Conservation (phyloP, 2,888 invertebrate species). For the Antheraea assamensis region DNA sequence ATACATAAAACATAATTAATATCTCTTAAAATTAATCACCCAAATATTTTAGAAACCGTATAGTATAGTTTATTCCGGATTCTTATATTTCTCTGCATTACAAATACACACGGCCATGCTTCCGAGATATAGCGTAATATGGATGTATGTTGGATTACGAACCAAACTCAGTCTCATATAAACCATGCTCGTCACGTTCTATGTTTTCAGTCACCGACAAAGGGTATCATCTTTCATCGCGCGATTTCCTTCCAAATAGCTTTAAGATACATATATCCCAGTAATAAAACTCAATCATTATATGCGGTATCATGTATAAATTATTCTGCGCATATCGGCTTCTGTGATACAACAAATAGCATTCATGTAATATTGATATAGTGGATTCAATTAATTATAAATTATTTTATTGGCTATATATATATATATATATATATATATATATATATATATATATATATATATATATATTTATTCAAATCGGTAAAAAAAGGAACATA, state of each 20-base stretch:
- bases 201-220: slow-evolving; percentile 56
- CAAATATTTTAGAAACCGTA: background rate
- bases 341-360: background rate
- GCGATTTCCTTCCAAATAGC: slow-evolving; percentile 46
- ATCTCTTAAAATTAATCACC: background rate
- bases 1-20: background rate
- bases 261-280: slow-evolving; percentile 34
- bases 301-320: slow-evolving; percentile 22
- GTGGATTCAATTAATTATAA: background rate
- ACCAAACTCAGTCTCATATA: slow-evolving; percentile 42
- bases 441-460: too few relatives aligned
- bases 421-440: background rate
- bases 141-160: slow-evolving; percentile 39
- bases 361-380: background rate
- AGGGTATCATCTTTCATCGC: slow-evolving; percentile 61
- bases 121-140: background rate
- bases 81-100: background rate
- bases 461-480: background rate
- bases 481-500: background rate
- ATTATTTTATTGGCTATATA: background rate
- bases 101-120: background rate
- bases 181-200: slow-evolving; percentile 61
- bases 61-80: background rate
- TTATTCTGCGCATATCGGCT: background rate
- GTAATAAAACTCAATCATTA: slow-evolving; percentile 59